Evolutionary conservation across 92 coral and sea anemone species (phyloP).

Genomic region (Phymanthus crucifer): DNA sequence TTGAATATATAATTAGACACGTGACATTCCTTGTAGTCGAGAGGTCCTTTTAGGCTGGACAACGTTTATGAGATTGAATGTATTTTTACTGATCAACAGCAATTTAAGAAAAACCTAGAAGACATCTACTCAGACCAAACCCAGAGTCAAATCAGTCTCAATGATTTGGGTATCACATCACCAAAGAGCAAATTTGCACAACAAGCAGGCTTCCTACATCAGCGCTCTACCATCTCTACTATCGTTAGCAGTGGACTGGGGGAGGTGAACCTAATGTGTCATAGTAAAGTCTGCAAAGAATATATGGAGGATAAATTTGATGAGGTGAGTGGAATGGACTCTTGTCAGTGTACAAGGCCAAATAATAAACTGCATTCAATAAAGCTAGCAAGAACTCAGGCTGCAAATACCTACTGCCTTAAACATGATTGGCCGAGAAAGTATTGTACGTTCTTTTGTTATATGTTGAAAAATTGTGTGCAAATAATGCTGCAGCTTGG

Average conservation of each 20-base stretch:
- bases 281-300: slow-evolving; percentile 93
- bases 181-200: slow-evolving; percentile 93
- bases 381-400: too few species aligned
- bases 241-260: slow-evolving; percentile 68
- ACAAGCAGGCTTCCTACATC: slow-evolving; percentile 82
- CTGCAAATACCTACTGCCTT: too few species aligned
- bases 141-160: slow-evolving; percentile 75
- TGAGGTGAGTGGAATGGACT: slow-evolving; percentile 50
- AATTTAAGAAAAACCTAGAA: slow-evolving; percentile 87
- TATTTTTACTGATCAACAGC: slow-evolving; percentile 24
- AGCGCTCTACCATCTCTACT: slow-evolving; percentile 64
- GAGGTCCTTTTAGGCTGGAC: too few species aligned
- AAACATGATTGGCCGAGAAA: too few species aligned
- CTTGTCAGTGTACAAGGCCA: too few species aligned
- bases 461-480: too few species aligned
- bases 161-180: slow-evolving; percentile 85
- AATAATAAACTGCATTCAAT: too few species aligned
- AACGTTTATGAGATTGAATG: too few species aligned
- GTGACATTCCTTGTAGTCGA: too few species aligned
- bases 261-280: slow-evolving; percentile 75
- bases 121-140: slow-evolving; percentile 92
- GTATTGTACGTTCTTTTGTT: too few species aligned
- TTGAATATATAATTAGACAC: too few species aligned
- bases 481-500: too few species aligned
- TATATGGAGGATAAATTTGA: slow-evolving; percentile 94